Conservation (phyloP, 2,797 vertebrate genomes). For the Bucorvus abyssinicus region DNA sequence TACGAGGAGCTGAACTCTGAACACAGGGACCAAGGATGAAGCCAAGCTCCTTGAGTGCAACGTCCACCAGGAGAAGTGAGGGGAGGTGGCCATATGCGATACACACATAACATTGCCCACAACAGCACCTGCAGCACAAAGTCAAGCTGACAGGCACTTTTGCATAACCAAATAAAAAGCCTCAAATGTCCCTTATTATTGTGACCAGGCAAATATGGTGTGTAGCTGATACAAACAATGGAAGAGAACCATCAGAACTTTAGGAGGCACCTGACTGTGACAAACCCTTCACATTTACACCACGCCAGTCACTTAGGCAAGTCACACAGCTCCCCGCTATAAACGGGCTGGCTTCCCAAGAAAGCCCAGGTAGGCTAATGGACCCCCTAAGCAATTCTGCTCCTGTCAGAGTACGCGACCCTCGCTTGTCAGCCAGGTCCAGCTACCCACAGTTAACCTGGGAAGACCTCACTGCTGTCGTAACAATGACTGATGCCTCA, state of each 20-base stretch:
- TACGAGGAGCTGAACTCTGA: neutral
- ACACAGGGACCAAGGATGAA: neutral
- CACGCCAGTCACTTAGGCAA: rapidly evolving
- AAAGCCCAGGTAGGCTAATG: neutral
- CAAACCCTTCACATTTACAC: neutral
- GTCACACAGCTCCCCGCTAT: neutral
- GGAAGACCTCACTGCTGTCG: neutral
- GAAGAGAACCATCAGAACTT: neutral
- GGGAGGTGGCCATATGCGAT: neutral
- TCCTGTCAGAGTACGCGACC: neutral
- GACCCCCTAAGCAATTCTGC: neutral
- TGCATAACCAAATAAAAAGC: neutral
- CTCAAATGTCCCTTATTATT: neutral
- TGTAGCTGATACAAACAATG: neutral
- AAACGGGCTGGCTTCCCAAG: neutral
- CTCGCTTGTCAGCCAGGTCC: neutral
- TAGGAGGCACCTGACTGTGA: neutral
- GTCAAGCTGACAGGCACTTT: neutral
- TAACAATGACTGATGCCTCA: neutral
- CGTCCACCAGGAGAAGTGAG: rapidly evolving
- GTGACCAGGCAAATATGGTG: neutral
- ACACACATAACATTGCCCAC: neutral
- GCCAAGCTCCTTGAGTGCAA: neutral
- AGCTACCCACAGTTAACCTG: neutral
- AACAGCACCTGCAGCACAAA: rapidly evolving